Evolutionary conservation across 2,113 vertebrate genomes (phyloP).

Genomic region (Pelvicachromis taeniatus): DNA sequence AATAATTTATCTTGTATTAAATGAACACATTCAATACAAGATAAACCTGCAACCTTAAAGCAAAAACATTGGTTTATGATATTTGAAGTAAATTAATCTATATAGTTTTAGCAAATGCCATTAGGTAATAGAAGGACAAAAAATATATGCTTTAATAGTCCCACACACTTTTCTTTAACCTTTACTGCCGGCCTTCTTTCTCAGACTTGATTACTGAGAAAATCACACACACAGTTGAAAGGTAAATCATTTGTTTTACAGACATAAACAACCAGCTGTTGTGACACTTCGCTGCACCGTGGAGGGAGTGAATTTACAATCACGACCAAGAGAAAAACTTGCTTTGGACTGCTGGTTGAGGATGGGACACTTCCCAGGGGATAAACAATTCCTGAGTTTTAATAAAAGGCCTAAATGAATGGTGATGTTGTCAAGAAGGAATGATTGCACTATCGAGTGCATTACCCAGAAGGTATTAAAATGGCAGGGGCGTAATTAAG

Average conservation of each 20-base stretch:
- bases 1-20: background rate
- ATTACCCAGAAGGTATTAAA: conserved; percentile 56
- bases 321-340: conserved; percentile 2
- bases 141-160: background rate
- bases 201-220: background rate
- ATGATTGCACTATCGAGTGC: conserved; percentile 60
- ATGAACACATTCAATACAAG: background rate
- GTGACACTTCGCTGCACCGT: conserved; percentile 23
- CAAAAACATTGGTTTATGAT: background rate
- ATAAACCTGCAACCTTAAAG: background rate
- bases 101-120: background rate
- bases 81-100: background rate
- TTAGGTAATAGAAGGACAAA: background rate
- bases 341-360: background rate
- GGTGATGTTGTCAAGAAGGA: conserved; percentile 56
- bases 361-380: conserved; percentile 4
- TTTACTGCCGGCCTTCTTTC: conserved; percentile 1
- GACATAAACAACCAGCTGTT: conserved; percentile 43
- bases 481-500: conserved; percentile 54
- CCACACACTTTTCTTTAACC: conserved; percentile 9
- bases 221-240: conserved; percentile 4
- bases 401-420: conserved; percentile 58
- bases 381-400: conserved; percentile 35
- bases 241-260: conserved; percentile 42
- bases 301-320: conserved; percentile 44